Conservation (phyloP, 2,888 invertebrate species). For the Plebejus argus region DNA sequence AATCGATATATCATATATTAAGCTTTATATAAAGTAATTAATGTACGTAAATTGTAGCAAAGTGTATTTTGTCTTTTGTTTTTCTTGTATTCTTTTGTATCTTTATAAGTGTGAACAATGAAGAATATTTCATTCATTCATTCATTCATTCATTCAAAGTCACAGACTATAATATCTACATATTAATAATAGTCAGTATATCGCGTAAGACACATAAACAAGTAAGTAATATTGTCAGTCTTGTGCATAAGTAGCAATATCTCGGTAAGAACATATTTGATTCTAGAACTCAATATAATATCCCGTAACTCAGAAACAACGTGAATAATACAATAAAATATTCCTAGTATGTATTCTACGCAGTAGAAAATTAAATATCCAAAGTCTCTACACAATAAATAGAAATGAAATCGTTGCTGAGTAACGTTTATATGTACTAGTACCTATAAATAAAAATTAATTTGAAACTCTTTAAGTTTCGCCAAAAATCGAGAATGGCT, state of each 20-base stretch:
- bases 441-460: too few species aligned
- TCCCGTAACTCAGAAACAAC: neutral
- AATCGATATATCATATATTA: neutral
- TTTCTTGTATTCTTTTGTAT: too few species aligned
- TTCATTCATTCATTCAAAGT: too few species aligned
- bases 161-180: neutral
- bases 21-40: neutral
- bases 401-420: too few species aligned
- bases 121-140: too few species aligned
- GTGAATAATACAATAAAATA: neutral
- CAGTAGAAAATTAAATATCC: too few species aligned
- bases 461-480: too few species aligned
- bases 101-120: too few species aligned
- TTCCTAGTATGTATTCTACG: neutral
- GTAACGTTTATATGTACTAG: too few species aligned
- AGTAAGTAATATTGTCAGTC: neutral
- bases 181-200: neutral
- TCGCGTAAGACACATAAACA: neutral
- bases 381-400: too few species aligned
- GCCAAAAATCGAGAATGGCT: too few species aligned
- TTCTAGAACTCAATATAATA: neutral
- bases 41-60: neutral
- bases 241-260: neutral
- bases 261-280: neutral
- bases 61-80: too few species aligned